Evolutionary conservation across 2,888 invertebrate genomes (phyloP).

Genomic region (Eilema griseolum): DNA sequence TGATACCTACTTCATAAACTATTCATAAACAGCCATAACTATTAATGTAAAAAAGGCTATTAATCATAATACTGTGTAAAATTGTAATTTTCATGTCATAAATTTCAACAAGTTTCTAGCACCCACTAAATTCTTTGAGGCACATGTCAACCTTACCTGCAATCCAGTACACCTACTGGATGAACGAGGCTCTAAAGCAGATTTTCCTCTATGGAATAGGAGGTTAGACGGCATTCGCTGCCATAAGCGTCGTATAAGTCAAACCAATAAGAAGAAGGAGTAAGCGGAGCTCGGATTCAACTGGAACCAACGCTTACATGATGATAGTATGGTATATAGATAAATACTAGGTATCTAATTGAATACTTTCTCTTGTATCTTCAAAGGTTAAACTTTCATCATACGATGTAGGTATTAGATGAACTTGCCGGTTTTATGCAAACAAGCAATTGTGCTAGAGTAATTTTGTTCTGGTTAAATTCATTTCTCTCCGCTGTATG

Average conservation of each 20-base stretch:
- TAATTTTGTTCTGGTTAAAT: not conserved
- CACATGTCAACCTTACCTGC: no score
- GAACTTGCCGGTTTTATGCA: no score
- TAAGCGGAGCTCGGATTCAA: not conserved
- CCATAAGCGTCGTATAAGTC: not conserved
- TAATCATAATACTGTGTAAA: not conserved
- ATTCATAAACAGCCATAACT: not conserved
- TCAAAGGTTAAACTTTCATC: not conserved
- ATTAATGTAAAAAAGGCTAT: no score
- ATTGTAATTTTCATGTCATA: not conserved
- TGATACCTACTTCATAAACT: not conserved
- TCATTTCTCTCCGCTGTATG: not conserved
- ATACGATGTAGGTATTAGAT: not conserved
- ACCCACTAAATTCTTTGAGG: no score
- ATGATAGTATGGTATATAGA: not conserved
- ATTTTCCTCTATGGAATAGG: not conserved
- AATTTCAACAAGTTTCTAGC: no score
- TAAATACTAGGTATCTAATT: not conserved
- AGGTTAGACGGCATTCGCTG: not conserved
- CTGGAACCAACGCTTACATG: not conserved
- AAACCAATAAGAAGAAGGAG: no score
- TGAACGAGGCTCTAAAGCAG: not conserved
- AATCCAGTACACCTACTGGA: not conserved
- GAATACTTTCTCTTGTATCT: not conserved
- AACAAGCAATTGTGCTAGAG: not conserved